phyloP scores from a whole-genome alignment of 1,140 invertebrate genomes.

The Drosophila mauritiana region DNA sequence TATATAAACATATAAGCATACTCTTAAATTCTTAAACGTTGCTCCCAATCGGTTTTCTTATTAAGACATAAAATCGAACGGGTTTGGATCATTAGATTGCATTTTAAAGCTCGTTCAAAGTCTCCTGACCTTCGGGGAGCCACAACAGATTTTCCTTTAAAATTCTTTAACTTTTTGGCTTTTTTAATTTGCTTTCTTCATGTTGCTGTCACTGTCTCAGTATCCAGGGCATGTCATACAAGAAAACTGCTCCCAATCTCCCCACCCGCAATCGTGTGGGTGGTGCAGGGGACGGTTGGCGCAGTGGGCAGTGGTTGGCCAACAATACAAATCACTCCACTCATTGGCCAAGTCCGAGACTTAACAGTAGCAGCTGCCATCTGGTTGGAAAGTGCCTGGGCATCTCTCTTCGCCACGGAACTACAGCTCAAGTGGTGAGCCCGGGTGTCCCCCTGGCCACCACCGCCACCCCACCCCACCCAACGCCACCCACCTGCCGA shows the following conservation, averaged over 20 bases:
- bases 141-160: background rate
- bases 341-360: slow-evolving; percentile 37
- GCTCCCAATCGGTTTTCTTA: too few relatives aligned
- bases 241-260: slow-evolving; percentile 15
- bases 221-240: slow-evolving; percentile 41
- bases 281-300: background rate
- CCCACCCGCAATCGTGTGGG: slow-evolving; percentile 12
- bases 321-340: slow-evolving; percentile 48
- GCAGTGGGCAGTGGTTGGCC: slow-evolving; percentile 4
- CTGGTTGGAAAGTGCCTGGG: slow-evolving; percentile 22
- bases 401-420: background rate
- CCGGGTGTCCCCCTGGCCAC: background rate
- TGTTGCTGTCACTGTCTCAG: slow-evolving; percentile 7
- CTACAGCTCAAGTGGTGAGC: slow-evolving; percentile 11
- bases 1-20: background rate
- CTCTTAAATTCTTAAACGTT: background rate
- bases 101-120: background rate
- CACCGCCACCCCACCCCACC: background rate
- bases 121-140: background rate
- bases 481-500: slow-evolving; percentile 33
- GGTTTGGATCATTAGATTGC: background rate
- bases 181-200: slow-evolving; percentile 24
- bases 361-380: slow-evolving; percentile 52
- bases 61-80: background rate
- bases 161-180: slow-evolving; percentile 5